phyloP scores from a whole-genome alignment of 2,888 invertebrate genomes.

The Apamea crenata region DNA sequence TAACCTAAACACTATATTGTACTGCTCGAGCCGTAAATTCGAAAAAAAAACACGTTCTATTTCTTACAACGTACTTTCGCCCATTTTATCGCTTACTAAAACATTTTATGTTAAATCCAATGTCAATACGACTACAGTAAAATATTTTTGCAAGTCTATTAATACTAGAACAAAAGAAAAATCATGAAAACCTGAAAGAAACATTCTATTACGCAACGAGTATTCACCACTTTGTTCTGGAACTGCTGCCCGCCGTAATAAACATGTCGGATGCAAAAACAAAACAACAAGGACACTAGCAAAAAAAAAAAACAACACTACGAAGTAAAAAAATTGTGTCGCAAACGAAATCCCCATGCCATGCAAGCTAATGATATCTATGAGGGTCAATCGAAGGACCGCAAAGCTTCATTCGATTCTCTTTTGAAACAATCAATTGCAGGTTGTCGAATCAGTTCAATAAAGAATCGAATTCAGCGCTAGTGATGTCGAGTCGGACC shows the following conservation, averaged over 20 bases:
- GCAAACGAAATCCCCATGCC: constrained; percentile 86
- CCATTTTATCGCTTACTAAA: constrained; percentile 6
- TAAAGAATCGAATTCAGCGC: constrained; percentile 77
- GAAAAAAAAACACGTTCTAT: neutral
- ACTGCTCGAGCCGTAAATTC: constrained; percentile 5
- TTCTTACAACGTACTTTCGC: constrained; percentile 3
- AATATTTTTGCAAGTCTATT: constrained; percentile 16
- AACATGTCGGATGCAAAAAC: constrained; percentile 77
- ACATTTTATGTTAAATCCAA: constrained; percentile 22
- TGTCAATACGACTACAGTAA: constrained; percentile 10
- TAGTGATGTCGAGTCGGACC: constrained; percentile 93
- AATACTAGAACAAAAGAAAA: constrained; percentile 35
- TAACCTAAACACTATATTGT: constrained; percentile 13
- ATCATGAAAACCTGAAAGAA: constrained; percentile 55
- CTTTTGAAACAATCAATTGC: constrained; percentile 69
- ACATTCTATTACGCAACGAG: constrained; percentile 49
- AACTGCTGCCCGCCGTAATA: constrained; percentile 74
- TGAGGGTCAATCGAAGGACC: constrained; percentile 71
- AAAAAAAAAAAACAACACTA: constrained; percentile 78
- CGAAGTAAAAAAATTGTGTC: constrained; percentile 74
- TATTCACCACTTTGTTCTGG: constrained; percentile 69
- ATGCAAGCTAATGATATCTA: constrained; percentile 81
- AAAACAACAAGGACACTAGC: constrained; percentile 81
- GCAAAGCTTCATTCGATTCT: constrained; percentile 77
- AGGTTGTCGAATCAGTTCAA: constrained; percentile 65